Conservation (phyloP, 2,888 invertebrate genomes). For the Folsomia manolachei region DNA sequence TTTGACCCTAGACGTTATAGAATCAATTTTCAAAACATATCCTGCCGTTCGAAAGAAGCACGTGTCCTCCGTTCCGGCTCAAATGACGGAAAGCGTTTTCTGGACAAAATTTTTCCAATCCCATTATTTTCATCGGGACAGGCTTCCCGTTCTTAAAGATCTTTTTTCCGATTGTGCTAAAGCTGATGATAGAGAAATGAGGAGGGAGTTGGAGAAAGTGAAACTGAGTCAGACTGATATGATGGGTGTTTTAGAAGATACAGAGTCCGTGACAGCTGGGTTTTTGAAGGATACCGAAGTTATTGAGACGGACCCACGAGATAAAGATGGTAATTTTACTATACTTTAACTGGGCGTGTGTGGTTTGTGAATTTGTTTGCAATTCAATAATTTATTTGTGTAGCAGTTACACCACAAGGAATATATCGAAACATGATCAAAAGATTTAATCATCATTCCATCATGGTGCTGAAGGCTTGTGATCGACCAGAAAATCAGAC, state of each 20-base stretch:
- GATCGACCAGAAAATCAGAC: slow-evolving; percentile 25
- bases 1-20: slow-evolving; percentile 92
- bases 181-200: slow-evolving; percentile 73
- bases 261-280: slow-evolving; percentile 20
- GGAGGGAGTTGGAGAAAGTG: slow-evolving; percentile 43
- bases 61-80: slow-evolving; percentile 89
- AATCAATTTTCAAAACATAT: slow-evolving; percentile 98
- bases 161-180: slow-evolving; percentile 97
- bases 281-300: slow-evolving; percentile 11
- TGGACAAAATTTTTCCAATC: slow-evolving; percentile 99
- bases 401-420: slow-evolving; percentile 36
- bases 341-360: background rate
- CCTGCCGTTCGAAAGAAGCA: slow-evolving; percentile 97
- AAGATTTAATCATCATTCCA: slow-evolving; percentile 95
- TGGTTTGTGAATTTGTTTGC: background rate
- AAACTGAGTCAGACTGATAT: slow-evolving; percentile 33
- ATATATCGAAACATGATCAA: slow-evolving; percentile 89
- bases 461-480: slow-evolving; percentile 72
- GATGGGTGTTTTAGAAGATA: slow-evolving; percentile 38
- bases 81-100: slow-evolving; percentile 93
- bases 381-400: no score
- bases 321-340: no score
- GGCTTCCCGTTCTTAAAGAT: slow-evolving; percentile 81
- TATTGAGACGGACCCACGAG: slow-evolving; percentile 22
- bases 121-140: slow-evolving; percentile 95